These are phyloP conservation scores for Ladona fulva DNA, from an alignment of 1,140 invertebrate species.

Conservation along the genomic window DNA sequence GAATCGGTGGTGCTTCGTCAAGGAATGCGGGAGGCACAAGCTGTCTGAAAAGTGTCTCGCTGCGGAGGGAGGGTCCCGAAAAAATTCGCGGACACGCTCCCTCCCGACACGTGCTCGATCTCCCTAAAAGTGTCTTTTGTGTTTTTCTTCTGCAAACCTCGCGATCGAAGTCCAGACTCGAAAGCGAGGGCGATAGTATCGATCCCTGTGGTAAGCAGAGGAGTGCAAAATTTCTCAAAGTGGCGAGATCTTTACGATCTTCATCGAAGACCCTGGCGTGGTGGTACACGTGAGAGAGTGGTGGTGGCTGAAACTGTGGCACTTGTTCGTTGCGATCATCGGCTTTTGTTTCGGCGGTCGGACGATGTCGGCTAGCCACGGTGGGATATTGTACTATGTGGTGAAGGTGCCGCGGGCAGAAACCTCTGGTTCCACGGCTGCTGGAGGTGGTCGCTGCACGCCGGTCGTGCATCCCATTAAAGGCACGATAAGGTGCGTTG, in stretches of 20 bases:
- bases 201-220: no score
- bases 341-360: constrained; percentile 20
- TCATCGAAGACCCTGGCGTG: no score
- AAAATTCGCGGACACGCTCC: no score
- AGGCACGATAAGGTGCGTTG: background rate
- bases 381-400: constrained; percentile 53
- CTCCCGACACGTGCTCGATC: no score
- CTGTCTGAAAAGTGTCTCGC: no score
- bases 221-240: no score
- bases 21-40: background rate
- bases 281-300: background rate
- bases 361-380: constrained; percentile 48
- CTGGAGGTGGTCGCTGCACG: background rate
- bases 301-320: background rate
- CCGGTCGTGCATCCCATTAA: background rate
- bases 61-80: no score
- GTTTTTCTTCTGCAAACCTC: background rate
- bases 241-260: no score
- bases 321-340: background rate
- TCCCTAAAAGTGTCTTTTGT: background rate
- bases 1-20: background rate
- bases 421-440: background rate
- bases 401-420: constrained; percentile 47
- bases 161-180: no score
- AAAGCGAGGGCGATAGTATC: no score